Conservation (phyloP, 2,113 vertebrate genomes). For the Natator depressus region DNA sequence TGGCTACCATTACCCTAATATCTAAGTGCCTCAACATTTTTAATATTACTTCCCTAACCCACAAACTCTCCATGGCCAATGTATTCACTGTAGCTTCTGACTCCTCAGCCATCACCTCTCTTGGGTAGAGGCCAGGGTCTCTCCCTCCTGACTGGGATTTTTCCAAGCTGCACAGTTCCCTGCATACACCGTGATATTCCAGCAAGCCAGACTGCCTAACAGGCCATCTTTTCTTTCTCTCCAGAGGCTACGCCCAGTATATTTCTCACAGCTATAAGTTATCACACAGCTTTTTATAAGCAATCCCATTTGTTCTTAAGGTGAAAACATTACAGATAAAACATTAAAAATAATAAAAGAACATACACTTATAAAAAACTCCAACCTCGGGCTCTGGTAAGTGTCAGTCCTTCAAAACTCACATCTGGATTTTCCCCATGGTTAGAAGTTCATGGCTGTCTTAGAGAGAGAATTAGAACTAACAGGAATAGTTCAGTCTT, state of each 20-base stretch:
- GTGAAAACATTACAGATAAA: neutral
- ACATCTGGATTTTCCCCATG: neutral
- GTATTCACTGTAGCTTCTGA: neutral
- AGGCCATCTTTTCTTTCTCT: neutral
- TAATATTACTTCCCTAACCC: neutral
- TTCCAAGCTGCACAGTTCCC: neutral
- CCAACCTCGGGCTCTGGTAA: neutral
- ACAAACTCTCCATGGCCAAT: neutral
- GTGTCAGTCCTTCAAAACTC: neutral
- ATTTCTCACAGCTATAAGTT: neutral
- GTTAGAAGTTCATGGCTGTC: neutral
- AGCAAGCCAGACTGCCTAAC: neutral
- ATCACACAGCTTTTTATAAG: neutral
- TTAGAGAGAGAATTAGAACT: neutral
- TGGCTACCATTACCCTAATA: neutral
- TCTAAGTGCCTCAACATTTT: neutral
- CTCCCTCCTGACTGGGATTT: neutral
- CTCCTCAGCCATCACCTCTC: neutral
- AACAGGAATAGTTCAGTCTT: neutral
- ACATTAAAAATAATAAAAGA: neutral
- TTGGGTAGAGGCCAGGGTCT: neutral
- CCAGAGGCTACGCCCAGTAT: neutral
- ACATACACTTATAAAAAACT: neutral
- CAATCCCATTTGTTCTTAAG: neutral
- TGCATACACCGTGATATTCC: neutral